Conservation (phyloP, 2,113 vertebrate species). For the Todiramphus chloris region DNA sequence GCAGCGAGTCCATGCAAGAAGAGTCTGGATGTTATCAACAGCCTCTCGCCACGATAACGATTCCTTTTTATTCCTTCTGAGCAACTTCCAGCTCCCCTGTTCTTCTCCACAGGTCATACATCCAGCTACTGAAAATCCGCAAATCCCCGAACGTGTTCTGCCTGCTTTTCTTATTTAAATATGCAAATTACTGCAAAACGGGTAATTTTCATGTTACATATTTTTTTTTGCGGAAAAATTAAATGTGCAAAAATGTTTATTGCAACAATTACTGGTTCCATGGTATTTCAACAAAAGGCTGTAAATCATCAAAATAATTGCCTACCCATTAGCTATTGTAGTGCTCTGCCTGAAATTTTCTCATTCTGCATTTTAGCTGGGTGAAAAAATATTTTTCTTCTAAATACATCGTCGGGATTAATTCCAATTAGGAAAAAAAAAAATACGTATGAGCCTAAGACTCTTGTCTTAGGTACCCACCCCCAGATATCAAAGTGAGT, state of each 20-base stretch:
- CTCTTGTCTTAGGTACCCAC: background rate
- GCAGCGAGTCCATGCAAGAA: conserved; percentile 41
- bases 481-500: background rate
- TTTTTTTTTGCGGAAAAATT: conserved; percentile 54
- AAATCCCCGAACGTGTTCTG: conserved; percentile 25
- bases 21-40: background rate
- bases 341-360: conserved; percentile 35
- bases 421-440: background rate
- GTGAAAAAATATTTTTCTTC: background rate
- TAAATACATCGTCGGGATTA: background rate
- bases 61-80: background rate
- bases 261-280: conserved; percentile 41
- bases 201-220: conserved; percentile 58
- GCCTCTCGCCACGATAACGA: conserved; percentile 44
- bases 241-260: conserved; percentile 57
- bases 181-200: conserved; percentile 21
- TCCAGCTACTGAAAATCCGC: background rate
- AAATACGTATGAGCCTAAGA: background rate
- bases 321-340: conserved; percentile 59
- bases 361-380: conserved; percentile 31
- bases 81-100: conserved; percentile 46
- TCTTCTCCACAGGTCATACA: conserved; percentile 58
- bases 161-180: background rate
- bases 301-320: conserved; percentile 60
- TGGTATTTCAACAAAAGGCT: conserved; percentile 38